Conservation (phyloP, 2,888 invertebrate species). For the Pristionchus fissidentatus region DNA sequence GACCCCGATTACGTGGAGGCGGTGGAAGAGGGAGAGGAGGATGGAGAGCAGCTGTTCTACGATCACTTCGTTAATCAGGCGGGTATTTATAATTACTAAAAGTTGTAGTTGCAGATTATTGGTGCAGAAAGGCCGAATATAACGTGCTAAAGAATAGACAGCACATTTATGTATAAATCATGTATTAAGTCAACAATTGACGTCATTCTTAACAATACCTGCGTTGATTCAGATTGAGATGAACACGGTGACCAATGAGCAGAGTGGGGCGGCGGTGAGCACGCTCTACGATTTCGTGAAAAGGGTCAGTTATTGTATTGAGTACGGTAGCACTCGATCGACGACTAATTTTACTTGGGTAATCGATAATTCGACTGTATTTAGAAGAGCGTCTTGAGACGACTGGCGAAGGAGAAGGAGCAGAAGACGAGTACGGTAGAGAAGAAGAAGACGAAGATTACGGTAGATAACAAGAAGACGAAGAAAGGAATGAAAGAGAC, state of each 20-base stretch:
- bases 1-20: not conserved
- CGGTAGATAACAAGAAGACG: not conserved
- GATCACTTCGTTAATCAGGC: not conserved
- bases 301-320: not conserved
- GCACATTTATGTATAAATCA: no score
- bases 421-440: not conserved
- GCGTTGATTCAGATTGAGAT: not conserved
- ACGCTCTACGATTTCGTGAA: not conserved
- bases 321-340: not conserved
- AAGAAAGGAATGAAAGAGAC: not conserved
- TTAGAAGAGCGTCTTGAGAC: not conserved
- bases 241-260: not conserved
- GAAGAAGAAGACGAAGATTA: not conserved
- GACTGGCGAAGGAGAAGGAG: not conserved
- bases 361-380: not conserved
- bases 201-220: not conserved
- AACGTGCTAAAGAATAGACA: no score
- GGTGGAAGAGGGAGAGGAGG: not conserved
- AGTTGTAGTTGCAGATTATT: no score
- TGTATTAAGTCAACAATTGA: no score
- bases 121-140: no score
- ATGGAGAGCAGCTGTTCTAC: not conserved
- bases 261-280: not conserved
- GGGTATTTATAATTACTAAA: no score
- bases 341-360: no score